Evolutionary conservation across 2,113 vertebrate genomes (phyloP), one percentile per base, ranked within the genome.

Genomic region (Atlantisia rogersi): DNA sequence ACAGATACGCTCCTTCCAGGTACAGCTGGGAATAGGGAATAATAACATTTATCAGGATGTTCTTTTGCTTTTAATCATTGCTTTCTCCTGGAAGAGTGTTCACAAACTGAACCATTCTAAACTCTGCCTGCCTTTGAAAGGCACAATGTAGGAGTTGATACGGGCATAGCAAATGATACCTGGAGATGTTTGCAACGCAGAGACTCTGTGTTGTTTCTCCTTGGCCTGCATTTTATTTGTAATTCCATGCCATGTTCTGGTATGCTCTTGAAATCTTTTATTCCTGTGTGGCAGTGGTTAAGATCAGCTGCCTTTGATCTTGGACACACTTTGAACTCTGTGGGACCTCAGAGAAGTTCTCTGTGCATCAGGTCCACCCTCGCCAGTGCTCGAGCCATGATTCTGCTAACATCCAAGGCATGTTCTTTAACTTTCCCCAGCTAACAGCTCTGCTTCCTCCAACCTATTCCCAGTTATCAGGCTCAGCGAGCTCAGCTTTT

Each of bases 341-440:
- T 2, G 25, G 64, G 29, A 69, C 40, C 39, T 69, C 32, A 15
- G 76, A 22, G 14, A 56, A 32, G 32, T 82, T 93, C 82, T 42
- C 60, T 31, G 44, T 55, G 83, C 86, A 31, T 44, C 71, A 42
- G 59, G 68, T 95, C 92, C 74, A 44, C 89, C 87, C 75, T 88
- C 84, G 39, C 10, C 74, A 31, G 48, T 60, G 48, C 87, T 78
- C 32, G 5, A 86, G 94, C 94, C 89, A 50, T 89, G 24, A 12
- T 18, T 93, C 55, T 78, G 48, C 87, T 60, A 12, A 28, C 21
- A 13, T 70, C 89, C 64, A 31, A 42, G 48, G 82, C 86, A 28
- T 97, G 96, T 97, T 90, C 96, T 86, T 56, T 64, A 82, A 19
- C 60, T 82, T 92, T 55, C 26, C 75, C 46, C 22, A 63, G 40